Conservation (phyloP, 2,113 vertebrate genomes). For the Bostrychus sinensis region DNA sequence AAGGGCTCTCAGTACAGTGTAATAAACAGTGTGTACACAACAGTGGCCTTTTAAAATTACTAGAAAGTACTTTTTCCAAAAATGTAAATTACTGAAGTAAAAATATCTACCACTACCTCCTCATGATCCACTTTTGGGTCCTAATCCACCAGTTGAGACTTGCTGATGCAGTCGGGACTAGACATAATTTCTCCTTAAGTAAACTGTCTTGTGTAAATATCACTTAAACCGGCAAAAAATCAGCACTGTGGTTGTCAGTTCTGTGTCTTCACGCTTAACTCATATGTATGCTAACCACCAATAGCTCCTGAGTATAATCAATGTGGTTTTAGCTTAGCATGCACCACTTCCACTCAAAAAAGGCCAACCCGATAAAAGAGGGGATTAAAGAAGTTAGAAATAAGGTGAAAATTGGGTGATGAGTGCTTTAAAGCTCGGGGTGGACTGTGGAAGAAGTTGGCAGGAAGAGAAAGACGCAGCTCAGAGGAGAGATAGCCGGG, state of each 20-base stretch:
- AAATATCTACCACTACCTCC: too few relatives aligned
- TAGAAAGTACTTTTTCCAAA: too few relatives aligned
- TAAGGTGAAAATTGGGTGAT: slow-evolving; percentile 43
- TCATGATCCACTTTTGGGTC: not conserved
- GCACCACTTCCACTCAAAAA: not conserved
- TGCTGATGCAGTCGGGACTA: not conserved
- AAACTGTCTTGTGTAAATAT: slow-evolving; percentile 27
- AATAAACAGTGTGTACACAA: slow-evolving; percentile 42
- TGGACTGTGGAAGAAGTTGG: slow-evolving; percentile 41
- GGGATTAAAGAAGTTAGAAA: slow-evolving; percentile 14
- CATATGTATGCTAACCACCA: not conserved
- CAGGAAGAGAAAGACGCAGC: slow-evolving; percentile 36
- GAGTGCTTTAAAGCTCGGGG: slow-evolving; percentile 32
- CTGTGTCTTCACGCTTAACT: slow-evolving; percentile 13
- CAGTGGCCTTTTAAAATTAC: slow-evolving; percentile 48
- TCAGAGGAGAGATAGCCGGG: slow-evolving; percentile 58
- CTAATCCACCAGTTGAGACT: not conserved
- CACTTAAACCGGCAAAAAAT: slow-evolving; percentile 13
- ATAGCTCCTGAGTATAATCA: slow-evolving; percentile 27
- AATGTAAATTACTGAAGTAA: too few relatives aligned
- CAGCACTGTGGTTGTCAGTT: slow-evolving; percentile 14
- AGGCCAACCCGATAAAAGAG: not conserved
- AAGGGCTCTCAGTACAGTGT: slow-evolving; percentile 27
- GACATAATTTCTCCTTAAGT: not conserved
- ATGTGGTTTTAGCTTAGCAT: slow-evolving; percentile 6